Conservation (phyloP, 2,888 invertebrate genomes). For the Dasysyrphus tricinctus region DNA sequence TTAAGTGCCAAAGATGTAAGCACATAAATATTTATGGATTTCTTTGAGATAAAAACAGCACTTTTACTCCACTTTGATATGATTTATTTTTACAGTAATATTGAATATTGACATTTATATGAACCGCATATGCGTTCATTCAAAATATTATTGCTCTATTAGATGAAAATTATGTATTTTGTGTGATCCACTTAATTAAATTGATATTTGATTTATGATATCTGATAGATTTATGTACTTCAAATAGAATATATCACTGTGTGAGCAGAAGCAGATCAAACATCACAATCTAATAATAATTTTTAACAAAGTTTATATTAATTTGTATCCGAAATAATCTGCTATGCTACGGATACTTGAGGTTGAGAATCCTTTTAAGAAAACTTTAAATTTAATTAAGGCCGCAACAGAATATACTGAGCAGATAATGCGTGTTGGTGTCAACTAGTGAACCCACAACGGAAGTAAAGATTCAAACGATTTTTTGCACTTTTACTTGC, state of each 20-base stretch:
- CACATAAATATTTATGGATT: constrained; percentile 7
- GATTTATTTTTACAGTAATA: constrained; percentile 39
- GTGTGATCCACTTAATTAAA: constrained; percentile 2
- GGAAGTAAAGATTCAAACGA: too few species aligned
- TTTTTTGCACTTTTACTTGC: too few species aligned
- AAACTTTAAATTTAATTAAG: too few species aligned
- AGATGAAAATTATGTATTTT: background rate
- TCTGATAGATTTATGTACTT: background rate
- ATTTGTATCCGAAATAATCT: too few species aligned
- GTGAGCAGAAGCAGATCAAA: too few species aligned
- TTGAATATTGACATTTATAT: constrained; percentile 2
- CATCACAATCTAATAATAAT: too few species aligned
- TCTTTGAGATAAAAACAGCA: constrained; percentile 24
- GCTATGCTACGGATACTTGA: too few species aligned
- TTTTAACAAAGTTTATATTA: too few species aligned
- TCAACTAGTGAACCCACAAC: too few species aligned
- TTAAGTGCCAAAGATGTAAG: background rate
- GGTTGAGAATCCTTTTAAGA: too few species aligned
- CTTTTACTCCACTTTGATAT: constrained; percentile 46
- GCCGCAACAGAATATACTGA: too few species aligned
- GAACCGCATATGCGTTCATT: background rate
- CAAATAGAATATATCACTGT: background rate
- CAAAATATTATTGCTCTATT: background rate
- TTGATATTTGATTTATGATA: constrained; percentile 3
- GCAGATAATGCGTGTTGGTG: too few species aligned